Conservation (phyloP, 2,888 invertebrate species). For the Galeopsomyia nigrocyanea region DNA sequence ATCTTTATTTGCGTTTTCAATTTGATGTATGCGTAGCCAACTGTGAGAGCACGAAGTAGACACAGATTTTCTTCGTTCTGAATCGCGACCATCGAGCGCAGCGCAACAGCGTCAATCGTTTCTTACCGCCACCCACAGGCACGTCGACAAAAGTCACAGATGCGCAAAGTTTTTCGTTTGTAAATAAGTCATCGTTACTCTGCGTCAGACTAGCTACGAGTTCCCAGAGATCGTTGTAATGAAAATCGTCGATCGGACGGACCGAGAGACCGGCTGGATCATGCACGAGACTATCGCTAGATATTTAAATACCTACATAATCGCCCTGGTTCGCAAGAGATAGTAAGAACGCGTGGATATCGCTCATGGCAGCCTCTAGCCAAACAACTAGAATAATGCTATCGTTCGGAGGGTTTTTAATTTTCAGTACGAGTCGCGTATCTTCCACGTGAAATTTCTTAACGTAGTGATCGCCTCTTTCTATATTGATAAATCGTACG, state of each 20-base stretch:
- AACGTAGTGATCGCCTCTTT: not conserved
- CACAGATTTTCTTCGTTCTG: too few relatives aligned
- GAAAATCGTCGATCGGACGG: constrained; percentile 3
- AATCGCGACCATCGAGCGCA: too few relatives aligned
- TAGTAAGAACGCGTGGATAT: constrained; percentile 1
- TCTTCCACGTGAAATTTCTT: not conserved
- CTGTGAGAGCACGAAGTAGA: too few relatives aligned
- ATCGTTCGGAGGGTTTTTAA: not conserved
- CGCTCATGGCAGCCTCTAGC: not conserved
- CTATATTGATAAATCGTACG: too few relatives aligned
- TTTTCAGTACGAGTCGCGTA: not conserved
- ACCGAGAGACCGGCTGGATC: not conserved
- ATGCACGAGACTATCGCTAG: not conserved
- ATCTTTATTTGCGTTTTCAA: too few relatives aligned
- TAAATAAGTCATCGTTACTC: not conserved
- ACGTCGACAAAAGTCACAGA: too few relatives aligned
- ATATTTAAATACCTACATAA: not conserved
- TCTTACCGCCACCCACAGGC: too few relatives aligned
- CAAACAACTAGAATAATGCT: not conserved
- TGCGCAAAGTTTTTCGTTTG: too few relatives aligned
- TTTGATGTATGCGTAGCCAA: too few relatives aligned
- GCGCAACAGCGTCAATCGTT: too few relatives aligned
- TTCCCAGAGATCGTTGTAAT: not conserved
- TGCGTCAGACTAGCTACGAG: not conserved
- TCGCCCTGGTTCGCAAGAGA: not conserved